These are phyloP conservation scores for Dysmachus trigonus DNA, from an alignment of 2,888 invertebrate genomes.

Conservation along the genomic window DNA sequence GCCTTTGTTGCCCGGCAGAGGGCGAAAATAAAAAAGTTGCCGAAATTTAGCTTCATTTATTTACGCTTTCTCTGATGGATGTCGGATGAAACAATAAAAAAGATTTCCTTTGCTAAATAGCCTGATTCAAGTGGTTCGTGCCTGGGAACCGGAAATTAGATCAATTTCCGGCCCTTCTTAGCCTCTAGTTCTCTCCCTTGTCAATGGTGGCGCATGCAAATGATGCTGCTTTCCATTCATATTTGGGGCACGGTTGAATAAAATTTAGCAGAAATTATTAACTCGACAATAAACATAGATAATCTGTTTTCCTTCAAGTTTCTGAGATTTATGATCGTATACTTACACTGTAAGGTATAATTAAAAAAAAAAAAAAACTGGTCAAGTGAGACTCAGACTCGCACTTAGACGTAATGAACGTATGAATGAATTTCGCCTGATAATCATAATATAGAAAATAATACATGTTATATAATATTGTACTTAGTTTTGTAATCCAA, in stretches of 20 bases:
- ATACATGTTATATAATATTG: too few relatives aligned
- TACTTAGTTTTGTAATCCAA: too few relatives aligned
- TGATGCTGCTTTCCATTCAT: neutral
- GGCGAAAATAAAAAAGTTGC: neutral
- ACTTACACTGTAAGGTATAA: neutral
- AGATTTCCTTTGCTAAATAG: neutral
- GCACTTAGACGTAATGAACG: too few relatives aligned
- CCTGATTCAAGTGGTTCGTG: neutral
- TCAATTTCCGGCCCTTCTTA: conserved; percentile 8
- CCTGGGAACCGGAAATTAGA: conserved; percentile 8
- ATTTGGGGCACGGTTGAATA: neutral
- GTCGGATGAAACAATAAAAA: conserved; percentile 17
- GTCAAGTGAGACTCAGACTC: too few relatives aligned
- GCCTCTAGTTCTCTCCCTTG: neutral
- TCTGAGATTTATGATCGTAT: neutral
- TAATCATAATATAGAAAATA: too few relatives aligned
- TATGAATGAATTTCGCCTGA: too few relatives aligned
- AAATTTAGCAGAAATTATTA: neutral
- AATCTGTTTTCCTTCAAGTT: neutral
- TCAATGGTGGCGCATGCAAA: neutral
- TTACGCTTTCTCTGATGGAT: neutral
- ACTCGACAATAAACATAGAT: neutral
- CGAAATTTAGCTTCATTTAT: conserved; percentile 20
- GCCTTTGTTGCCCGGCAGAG: neutral
- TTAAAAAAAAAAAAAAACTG: too few relatives aligned